A percentile compares a stretch with the other conserved stretches of the same genome.
Conservation (phyloP, 2,113 vertebrate genomes). For the Notarius lentiginosus region DNA sequence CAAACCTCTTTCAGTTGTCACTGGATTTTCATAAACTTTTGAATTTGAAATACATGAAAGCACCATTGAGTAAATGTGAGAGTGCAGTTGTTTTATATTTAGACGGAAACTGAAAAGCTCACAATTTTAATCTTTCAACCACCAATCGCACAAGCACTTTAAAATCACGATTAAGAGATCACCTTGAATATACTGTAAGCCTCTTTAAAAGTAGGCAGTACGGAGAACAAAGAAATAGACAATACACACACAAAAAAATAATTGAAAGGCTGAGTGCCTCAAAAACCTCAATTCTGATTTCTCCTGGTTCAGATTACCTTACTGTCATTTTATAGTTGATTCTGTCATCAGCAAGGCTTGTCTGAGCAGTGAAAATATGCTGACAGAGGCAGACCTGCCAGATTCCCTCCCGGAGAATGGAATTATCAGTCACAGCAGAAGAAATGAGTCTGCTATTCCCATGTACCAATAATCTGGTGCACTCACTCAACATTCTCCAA, state of each 20-base stretch:
- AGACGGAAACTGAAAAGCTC: not conserved
- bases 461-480: constrained; percentile 24
- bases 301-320: not conserved
- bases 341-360: constrained; percentile 13
- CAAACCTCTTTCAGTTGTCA: not conserved
- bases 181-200: not conserved
- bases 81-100: not conserved
- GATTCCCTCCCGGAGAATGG: constrained; percentile 37
- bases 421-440: constrained; percentile 45
- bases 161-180: not conserved
- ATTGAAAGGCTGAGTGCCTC: not conserved
- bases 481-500: constrained; percentile 13
- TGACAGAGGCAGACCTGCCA: constrained; percentile 15
- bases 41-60: not conserved
- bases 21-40: constrained; percentile 11
- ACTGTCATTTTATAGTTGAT: not conserved
- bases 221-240: not conserved
- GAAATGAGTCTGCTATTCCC: constrained; percentile 24
- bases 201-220: not conserved
- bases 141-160: not conserved
- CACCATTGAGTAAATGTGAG: not conserved
- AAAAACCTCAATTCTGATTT: not conserved
- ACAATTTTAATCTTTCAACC: not conserved
- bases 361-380: constrained; percentile 23
- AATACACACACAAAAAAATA: not conserved